Evolutionary conservation across 2,888 invertebrate genomes (phyloP), one percentile per base, ranked within the genome.

Genomic region (Lucinisca nassula): DNA sequence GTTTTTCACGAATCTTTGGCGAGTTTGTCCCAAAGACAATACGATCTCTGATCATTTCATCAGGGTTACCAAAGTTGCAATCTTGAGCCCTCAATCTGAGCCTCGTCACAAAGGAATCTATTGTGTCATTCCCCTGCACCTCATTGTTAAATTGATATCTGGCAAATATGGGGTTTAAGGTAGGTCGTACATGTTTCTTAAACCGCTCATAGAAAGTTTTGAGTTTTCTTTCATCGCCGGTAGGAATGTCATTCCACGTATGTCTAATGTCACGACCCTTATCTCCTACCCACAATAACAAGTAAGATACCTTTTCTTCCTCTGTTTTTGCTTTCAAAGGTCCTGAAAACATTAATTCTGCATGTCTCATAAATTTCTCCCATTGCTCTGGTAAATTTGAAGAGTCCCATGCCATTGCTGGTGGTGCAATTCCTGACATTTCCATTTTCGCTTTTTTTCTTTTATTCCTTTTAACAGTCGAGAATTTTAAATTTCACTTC

Each of bases 1-100:
- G 27, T 81, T n/a, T n/a, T n/a, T n/a, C n/a, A n/a, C n/a, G n/a
- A n/a, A n/a, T n/a, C n/a, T n/a, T 81, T 8, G 61, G 61, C 21
- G 81, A 72, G 32, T 80, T 73, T 55, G 80, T 73, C 37, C 80
- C 80, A 73, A 80, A 80, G 1, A 72, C 80, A 8, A 80, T 80
- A 10, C 73, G 70, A 73, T 73, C 80, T 6, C 73, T 4, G 14
- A 79, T 45, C 79, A 79, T 70, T 49, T 79, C 79, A 32, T 79
- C 70, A n/a, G 14, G 12, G 12, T 45, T 8, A 27, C 61, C 61
- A 12, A 61, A 27, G 61, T 61, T n/a, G n/a, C 30, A n/a, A n/a
- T 61, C 61, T 61, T 61, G 24, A 10, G 61, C 61, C 30, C 24
- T 8, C 61, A 61, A 30, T 61, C 61, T 8, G 10, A 61, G 24